Conservation (phyloP, 2,888 invertebrate genomes). For the Petrophora chlorosata region DNA sequence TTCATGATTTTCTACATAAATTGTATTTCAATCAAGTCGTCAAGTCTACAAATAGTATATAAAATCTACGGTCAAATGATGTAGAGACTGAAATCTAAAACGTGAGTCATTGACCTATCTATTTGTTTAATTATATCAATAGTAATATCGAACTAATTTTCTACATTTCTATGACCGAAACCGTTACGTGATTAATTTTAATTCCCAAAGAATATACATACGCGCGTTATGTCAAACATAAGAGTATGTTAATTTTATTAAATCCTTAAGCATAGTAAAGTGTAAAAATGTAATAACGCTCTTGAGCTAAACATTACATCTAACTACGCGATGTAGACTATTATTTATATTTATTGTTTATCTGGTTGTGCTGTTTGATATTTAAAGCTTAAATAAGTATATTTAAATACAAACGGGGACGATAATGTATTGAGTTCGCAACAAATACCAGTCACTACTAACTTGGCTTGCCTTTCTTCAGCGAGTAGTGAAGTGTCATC, state of each 20-base stretch:
- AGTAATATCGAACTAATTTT: conserved; percentile 5
- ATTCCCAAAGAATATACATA: conserved; percentile 12
- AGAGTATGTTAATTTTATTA: conserved; percentile 5
- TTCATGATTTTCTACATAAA: no score
- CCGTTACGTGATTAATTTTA: conserved; percentile 11
- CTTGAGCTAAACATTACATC: conserved; percentile 8
- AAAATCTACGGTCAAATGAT: no score
- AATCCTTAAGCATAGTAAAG: conserved; percentile 4
- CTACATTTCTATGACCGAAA: conserved; percentile 9
- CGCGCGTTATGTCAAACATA: conserved; percentile 13
- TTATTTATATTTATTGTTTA: background rate
- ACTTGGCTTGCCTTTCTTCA: no score
- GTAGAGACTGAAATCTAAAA: no score
- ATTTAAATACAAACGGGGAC: background rate
- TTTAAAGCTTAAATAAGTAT: conserved; percentile 1
- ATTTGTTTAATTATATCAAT: no score
- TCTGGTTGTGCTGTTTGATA: background rate
- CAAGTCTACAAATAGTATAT: no score
- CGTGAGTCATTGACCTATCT: no score
- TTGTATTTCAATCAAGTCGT: no score
- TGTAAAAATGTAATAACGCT: conserved; percentile 2
- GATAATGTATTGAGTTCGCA: background rate
- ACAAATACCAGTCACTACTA: background rate
- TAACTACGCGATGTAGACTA: background rate
- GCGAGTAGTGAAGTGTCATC: no score